Evolutionary conservation across 2,797 vertebrate genomes (phyloP).

Genomic region (Sebastes ruberrimus): DNA sequence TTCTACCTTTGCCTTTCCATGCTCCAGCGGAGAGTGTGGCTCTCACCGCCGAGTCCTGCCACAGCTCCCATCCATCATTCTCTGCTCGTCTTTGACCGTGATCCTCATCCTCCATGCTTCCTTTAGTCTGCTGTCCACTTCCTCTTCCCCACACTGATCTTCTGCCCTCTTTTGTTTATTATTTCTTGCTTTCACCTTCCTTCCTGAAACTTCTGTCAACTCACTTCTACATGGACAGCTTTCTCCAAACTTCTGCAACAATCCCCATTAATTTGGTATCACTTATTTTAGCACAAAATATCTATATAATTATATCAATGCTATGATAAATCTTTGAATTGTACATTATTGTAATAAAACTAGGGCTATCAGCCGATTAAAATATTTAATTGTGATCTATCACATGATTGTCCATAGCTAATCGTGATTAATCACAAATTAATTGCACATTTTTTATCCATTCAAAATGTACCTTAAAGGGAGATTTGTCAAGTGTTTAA

Average conservation of each 20-base stretch:
- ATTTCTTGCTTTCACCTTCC: neutral
- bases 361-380: too few relatives aligned
- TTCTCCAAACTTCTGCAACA: neutral
- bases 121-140: conserved; percentile 28
- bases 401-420: too few relatives aligned
- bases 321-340: neutral
- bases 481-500: too few relatives aligned
- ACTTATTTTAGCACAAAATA: neutral
- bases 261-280: neutral
- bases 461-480: too few relatives aligned
- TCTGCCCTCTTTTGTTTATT: neutral
- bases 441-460: too few relatives aligned
- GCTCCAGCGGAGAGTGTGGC: conserved; percentile 43
- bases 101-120: conserved; percentile 50
- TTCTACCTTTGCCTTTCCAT: conserved; percentile 53
- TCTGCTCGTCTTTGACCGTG: conserved; percentile 45
- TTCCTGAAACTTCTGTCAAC: neutral
- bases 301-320: neutral
- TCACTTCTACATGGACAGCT: neutral
- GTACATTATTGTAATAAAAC: neutral
- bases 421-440: too few relatives aligned
- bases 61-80: conserved; percentile 70
- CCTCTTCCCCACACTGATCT: neutral
- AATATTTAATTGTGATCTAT: neutral
- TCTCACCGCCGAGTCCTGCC: conserved; percentile 31